phyloP scores from a whole-genome alignment of 2,797 vertebrate species.

The Arrhamphus sclerolepis region DNA sequence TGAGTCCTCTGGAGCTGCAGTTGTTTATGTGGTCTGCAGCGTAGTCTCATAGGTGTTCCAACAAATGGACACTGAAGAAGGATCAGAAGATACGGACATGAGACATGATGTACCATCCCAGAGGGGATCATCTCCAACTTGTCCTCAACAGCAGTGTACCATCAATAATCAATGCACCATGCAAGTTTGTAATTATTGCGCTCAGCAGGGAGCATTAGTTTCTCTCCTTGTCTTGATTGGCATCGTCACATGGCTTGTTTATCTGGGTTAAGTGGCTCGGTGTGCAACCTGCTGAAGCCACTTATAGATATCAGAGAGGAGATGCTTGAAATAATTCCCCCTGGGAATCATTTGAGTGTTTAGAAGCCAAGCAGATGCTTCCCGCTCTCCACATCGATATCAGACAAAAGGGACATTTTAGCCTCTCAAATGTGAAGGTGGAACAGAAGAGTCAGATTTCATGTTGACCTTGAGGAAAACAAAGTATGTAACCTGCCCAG shows the following conservation, averaged over 20 bases:
- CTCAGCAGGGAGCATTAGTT: conserved; percentile 53
- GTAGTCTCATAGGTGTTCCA: conserved; percentile 21
- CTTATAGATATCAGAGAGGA: conserved; percentile 57
- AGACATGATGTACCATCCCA: conserved; percentile 22
- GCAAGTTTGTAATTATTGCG: conserved; percentile 57
- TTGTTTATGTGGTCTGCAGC: conserved; percentile 27
- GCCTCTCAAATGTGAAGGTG: conserved; percentile 39
- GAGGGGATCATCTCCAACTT: conserved; percentile 48
- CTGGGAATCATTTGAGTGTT: conserved; percentile 39
- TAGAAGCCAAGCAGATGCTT: conserved; percentile 25
- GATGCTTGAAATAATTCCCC: conserved; percentile 33
- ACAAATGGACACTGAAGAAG: background rate
- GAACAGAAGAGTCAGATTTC: conserved; percentile 2
- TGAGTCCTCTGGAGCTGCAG: conserved; percentile 11
- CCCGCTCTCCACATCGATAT: conserved; percentile 49
- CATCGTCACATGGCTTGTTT: conserved; percentile 62
- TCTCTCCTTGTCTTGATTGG: conserved; percentile 67
- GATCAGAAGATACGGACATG: conserved; percentile 18
- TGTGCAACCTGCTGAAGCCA: conserved; percentile 55
- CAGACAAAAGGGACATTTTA: conserved; percentile 44
- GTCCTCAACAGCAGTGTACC: conserved; percentile 56
- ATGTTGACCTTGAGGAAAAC: no score
- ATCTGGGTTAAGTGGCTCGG: conserved; percentile 61
- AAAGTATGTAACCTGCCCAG: background rate
- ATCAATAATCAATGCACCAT: conserved; percentile 65